A percentile compares a stretch with the other conserved stretches of the same genome.
phyloP scores from a whole-genome alignment of 1,140 invertebrate genomes.

The Dendrolimus kikuchii region DNA sequence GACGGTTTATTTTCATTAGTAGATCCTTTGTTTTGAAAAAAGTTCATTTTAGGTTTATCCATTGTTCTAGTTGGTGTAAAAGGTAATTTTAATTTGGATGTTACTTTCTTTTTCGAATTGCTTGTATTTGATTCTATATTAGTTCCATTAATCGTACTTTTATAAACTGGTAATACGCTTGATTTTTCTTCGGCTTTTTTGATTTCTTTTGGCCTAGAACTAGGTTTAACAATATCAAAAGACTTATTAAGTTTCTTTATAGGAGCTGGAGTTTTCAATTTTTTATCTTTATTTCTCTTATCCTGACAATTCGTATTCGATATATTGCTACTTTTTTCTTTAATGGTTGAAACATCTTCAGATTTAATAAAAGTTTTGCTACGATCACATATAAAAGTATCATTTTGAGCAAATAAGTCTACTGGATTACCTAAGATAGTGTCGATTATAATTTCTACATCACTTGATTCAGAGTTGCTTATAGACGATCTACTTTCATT shows the following conservation, averaged over 20 bases:
- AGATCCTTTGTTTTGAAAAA: conserved; percentile 53
- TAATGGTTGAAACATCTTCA: conserved; percentile 17
- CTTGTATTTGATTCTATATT: conserved; percentile 34
- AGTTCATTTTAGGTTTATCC: conserved; percentile 63
- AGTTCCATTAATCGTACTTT: conserved; percentile 37
- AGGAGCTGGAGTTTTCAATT: conserved; percentile 41
- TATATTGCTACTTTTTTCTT: conserved; percentile 20
- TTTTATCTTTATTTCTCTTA: conserved; percentile 42
- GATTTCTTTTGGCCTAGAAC: conserved; percentile 30
- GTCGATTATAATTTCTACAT: conserved; percentile 57
- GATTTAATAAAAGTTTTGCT: conserved; percentile 49
- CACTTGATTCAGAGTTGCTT: conserved; percentile 60
- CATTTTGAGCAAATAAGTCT: conserved; percentile 27
- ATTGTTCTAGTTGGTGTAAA: conserved; percentile 61
- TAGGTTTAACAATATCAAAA: conserved; percentile 42
- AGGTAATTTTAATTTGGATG: conserved; percentile 57
- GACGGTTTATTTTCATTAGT: conserved; percentile 38
- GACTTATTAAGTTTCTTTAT: conserved; percentile 52
- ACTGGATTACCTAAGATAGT: conserved; percentile 44
- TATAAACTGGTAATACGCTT: conserved; percentile 56
- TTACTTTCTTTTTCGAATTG: conserved; percentile 44
- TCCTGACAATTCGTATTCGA: conserved; percentile 14
- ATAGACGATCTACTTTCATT: conserved; percentile 61
- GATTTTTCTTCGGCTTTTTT: conserved; percentile 37
- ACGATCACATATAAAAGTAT: conserved; percentile 26